Evolutionary conservation across 2,888 invertebrate genomes (phyloP).

Genomic region (Harpalus rubripes): DNA sequence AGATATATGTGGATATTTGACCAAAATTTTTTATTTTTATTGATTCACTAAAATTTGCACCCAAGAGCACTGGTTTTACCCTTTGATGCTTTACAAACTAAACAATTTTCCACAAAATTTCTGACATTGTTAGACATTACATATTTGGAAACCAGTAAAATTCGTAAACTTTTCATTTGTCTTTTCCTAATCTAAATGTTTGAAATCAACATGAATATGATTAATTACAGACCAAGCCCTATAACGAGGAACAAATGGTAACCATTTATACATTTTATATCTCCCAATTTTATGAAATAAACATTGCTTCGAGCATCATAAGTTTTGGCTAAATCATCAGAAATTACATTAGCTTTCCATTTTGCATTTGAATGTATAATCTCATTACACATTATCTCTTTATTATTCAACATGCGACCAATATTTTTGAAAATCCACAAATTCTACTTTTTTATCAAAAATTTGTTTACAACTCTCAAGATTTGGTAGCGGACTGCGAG

Average conservation of each 20-base stretch:
- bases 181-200: constrained; percentile 3
- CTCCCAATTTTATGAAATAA: constrained; percentile 23
- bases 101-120: constrained; percentile 16
- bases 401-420: constrained; percentile 68
- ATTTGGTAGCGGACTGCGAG: constrained; percentile 55
- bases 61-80: not conserved
- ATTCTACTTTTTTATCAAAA: constrained; percentile 2
- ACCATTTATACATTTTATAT: not conserved
- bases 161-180: not conserved
- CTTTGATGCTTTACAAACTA: constrained; percentile 5
- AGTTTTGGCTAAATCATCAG: constrained; percentile 52
- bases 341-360: not conserved
- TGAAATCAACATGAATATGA: constrained; percentile 11
- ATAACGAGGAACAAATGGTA: not conserved
- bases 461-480: not conserved
- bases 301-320: constrained; percentile 49
- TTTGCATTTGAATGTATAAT: constrained; percentile 55
- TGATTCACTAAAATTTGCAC: too few species aligned
- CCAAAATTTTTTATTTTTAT: too few species aligned
- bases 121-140: not conserved
- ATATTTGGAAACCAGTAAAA: constrained; percentile 1
- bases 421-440: constrained; percentile 48
- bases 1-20: too few species aligned
- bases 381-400: constrained; percentile 67
- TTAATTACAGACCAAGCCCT: constrained; percentile 22